A percentile compares a stretch with the other conserved stretches of the same genome.
Evolutionary conservation across 2,888 invertebrate species (phyloP).

Genomic region (Napeogenes sylphis): DNA sequence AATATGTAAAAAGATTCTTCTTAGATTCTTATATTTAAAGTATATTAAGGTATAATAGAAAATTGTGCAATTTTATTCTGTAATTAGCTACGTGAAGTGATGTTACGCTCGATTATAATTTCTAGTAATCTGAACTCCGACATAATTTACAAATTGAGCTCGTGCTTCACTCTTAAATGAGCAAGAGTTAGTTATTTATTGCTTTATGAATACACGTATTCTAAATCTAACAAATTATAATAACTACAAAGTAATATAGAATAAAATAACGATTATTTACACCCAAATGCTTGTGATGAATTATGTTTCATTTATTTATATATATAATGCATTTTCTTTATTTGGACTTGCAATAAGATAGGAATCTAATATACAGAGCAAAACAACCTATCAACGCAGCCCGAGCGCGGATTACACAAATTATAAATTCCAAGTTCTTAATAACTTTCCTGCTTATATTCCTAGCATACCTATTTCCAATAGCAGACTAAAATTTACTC

Average conservation of each 20-base stretch:
- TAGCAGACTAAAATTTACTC: no score
- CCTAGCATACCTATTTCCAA: no score
- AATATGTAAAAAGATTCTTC: no score
- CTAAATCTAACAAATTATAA: conserved; percentile 3
- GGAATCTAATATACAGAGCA: no score
- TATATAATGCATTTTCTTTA: no score
- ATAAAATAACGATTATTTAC: neutral
- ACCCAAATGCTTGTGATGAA: neutral
- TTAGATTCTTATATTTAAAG: no score
- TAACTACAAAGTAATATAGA: neutral
- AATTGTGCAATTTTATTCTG: conserved; percentile 1
- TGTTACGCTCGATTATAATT: conserved; percentile 24
- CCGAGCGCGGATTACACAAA: no score
- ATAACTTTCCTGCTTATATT: no score
- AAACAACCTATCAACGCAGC: no score
- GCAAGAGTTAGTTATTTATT: conserved; percentile 32
- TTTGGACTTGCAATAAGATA: no score
- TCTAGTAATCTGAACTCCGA: conserved; percentile 24
- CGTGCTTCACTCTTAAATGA: conserved; percentile 13
- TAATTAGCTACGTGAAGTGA: conserved; percentile 2
- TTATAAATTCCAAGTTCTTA: no score
- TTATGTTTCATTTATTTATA: no score
- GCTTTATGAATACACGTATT: conserved; percentile 36
- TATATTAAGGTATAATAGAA: neutral
- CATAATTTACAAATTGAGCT: conserved; percentile 19